A percentile compares a stretch with the other conserved stretches of the same genome.
Evolutionary conservation across 2,888 invertebrate genomes (phyloP).

Genomic region (Nymphalis c-album): DNA sequence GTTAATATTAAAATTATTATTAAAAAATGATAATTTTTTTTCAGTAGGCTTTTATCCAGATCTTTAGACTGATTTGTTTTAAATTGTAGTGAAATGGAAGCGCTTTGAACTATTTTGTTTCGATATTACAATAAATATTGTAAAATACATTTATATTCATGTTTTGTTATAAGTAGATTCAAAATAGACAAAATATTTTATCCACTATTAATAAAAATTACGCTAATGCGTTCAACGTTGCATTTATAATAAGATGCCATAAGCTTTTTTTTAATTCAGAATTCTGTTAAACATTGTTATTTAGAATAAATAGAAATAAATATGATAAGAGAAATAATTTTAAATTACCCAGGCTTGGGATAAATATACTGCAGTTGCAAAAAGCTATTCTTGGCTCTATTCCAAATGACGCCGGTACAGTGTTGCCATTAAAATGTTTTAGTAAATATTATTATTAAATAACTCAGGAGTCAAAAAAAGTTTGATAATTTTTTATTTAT

Average conservation of each 20-base stretch:
- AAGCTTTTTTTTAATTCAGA: not conserved
- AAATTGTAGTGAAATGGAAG: not conserved
- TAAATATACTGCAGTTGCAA: too few species aligned
- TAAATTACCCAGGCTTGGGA: too few species aligned
- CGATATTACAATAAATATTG: too few species aligned
- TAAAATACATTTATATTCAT: not conserved
- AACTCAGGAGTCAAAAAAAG: too few species aligned
- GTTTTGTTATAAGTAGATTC: too few species aligned
- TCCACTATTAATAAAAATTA: not conserved
- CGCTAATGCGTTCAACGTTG: constrained; percentile 16
- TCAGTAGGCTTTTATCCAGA: constrained; percentile 3
- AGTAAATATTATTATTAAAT: too few species aligned
- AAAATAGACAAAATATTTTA: not conserved
- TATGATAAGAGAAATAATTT: too few species aligned
- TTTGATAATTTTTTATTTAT: not conserved
- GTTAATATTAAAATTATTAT: constrained; percentile 9
- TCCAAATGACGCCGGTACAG: not conserved
- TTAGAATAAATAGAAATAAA: not conserved
- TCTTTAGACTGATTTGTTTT: constrained; percentile 19
- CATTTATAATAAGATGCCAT: constrained; percentile 29
- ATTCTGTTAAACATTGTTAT: not conserved
- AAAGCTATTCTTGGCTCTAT: too few species aligned
- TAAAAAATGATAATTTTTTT: not conserved
- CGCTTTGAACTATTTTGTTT: too few species aligned
- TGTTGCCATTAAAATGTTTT: constrained; percentile 6